These are phyloP conservation scores for Diglossa cyanea DNA, from an alignment of 2,797 vertebrate species.

Conservation along the genomic window DNA sequence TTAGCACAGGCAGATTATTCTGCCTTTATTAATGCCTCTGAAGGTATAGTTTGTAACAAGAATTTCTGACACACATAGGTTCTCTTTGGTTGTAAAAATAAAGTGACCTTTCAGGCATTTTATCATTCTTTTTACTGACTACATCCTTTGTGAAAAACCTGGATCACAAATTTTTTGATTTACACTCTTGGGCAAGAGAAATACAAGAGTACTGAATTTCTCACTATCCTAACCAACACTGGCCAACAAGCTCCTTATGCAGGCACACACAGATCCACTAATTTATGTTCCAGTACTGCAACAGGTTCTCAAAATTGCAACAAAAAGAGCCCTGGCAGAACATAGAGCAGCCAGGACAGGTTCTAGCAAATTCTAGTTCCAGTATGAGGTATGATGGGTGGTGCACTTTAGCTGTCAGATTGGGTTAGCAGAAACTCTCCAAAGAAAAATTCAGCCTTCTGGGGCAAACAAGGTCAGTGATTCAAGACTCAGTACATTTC, in stretches of 20 bases:
- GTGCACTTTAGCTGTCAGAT: background rate
- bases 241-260: background rate
- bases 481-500: background rate
- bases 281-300: background rate
- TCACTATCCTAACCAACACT: background rate
- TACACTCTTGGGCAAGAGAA: background rate
- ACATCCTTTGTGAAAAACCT: background rate
- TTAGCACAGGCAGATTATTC: conserved; percentile 17
- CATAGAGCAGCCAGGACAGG: rapidly evolving
- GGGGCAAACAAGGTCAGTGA: conserved; percentile 12
- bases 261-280: background rate
- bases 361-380: background rate
- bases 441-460: background rate
- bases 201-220: background rate
- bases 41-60: background rate
- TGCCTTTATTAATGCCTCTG: background rate
- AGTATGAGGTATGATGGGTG: background rate
- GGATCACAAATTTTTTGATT: background rate
- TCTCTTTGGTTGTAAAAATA: background rate
- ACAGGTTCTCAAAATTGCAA: background rate
- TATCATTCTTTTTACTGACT: background rate
- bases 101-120: background rate
- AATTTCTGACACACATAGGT: background rate
- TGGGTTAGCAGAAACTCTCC: background rate
- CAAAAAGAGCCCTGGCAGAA: background rate